Evolutionary conservation across 2,888 invertebrate species (phyloP).

Genomic region (Biston betularia): DNA sequence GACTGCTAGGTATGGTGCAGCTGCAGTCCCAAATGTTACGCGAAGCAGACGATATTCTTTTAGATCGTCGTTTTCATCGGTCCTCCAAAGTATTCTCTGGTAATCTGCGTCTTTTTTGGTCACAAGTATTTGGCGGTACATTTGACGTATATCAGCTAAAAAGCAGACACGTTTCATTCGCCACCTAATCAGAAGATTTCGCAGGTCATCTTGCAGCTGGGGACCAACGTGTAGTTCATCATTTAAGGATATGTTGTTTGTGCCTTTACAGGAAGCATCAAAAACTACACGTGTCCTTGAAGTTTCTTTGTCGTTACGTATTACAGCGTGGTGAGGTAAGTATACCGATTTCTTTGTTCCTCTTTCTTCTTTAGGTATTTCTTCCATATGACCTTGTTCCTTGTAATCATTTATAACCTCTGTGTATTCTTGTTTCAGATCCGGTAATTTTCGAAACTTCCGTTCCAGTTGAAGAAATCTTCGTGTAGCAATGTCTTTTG

Average conservation of each 20-base stretch:
- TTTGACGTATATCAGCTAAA: slow-evolving; percentile 19
- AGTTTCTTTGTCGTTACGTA: slow-evolving; percentile 35
- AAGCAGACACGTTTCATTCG: slow-evolving; percentile 9
- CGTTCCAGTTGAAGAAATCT: slow-evolving; percentile 45
- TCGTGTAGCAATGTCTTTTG: slow-evolving; percentile 39
- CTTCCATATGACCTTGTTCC: slow-evolving; percentile 32
- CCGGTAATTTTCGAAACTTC: slow-evolving; percentile 32
- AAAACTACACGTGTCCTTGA: slow-evolving; percentile 45
- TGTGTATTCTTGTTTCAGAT: slow-evolving; percentile 40
- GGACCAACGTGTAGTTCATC: slow-evolving; percentile 29
- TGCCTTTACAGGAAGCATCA: slow-evolving; percentile 27
- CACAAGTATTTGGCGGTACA: slow-evolving; percentile 12
- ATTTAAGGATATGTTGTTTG: slow-evolving; percentile 23
- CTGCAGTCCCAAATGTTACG: slow-evolving; percentile 42
- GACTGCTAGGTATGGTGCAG: slow-evolving; percentile 38
- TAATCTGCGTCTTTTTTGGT: slow-evolving; percentile 15
- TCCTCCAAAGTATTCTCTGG: slow-evolving; percentile 17
- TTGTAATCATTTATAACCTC: slow-evolving; percentile 47
- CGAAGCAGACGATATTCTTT: slow-evolving; percentile 25
- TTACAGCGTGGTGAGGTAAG: slow-evolving; percentile 47
- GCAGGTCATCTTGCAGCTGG: slow-evolving; percentile 17
- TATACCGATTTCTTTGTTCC: slow-evolving; percentile 33
- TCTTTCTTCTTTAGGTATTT: slow-evolving; percentile 35
- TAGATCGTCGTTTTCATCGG: background rate
- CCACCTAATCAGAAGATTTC: slow-evolving; percentile 23